Percentiles rank a stretch among this genome's conserved stretches.
These are phyloP conservation scores for Calyptommatus sinebrachiatus DNA, from an alignment of 2,113 vertebrate species.

Conservation along the genomic window DNA sequence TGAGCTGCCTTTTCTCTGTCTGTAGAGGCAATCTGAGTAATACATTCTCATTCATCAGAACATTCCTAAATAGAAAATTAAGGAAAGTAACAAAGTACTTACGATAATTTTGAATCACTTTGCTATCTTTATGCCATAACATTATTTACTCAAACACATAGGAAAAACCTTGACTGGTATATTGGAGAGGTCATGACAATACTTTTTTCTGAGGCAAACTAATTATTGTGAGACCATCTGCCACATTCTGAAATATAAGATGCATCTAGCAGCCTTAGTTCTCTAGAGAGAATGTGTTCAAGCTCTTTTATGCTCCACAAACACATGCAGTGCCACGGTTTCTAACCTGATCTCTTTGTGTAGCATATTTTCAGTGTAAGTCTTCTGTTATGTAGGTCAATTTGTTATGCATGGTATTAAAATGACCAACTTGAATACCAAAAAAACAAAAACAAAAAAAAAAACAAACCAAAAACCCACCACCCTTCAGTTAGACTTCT, in stretches of 20 bases:
- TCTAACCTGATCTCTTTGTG: background rate
- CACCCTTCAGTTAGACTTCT: no score
- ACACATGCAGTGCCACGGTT: background rate
- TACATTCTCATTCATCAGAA: background rate
- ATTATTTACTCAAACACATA: background rate
- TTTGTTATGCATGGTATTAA: background rate
- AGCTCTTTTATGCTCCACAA: background rate
- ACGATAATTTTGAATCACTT: background rate
- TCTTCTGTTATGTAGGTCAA: background rate
- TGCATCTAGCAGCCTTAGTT: background rate
- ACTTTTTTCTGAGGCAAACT: background rate
- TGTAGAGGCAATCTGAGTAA: no score
- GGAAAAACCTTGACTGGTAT: background rate
- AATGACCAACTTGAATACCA: background rate
- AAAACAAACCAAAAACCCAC: no score
- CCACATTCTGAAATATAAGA: background rate
- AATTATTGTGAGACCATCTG: slow-evolving; percentile 1
- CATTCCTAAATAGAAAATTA: background rate
- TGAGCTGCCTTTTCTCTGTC: no score
- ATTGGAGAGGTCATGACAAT: background rate
- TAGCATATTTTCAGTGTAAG: background rate
- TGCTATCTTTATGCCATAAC: background rate
- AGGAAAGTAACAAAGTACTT: background rate
- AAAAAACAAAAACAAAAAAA: no score
- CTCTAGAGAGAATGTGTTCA: background rate